phyloP scores from a whole-genome alignment of 2,888 invertebrate genomes.

The Monochamus alternatus region DNA sequence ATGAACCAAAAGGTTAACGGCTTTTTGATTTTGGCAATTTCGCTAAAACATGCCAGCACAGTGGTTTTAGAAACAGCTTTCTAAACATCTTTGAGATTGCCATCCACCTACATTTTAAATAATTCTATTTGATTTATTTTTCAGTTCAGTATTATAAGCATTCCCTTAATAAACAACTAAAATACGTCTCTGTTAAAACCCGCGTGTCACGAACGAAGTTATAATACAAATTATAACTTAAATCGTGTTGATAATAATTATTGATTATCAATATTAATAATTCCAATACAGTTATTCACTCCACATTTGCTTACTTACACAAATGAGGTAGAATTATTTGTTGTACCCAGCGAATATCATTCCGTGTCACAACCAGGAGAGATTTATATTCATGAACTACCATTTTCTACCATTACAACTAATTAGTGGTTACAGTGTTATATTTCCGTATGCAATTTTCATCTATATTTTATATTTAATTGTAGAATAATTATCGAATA shows the following conservation, averaged over 20 bases:
- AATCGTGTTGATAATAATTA: neutral
- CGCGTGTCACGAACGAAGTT: too few species aligned
- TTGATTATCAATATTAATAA: conserved; percentile 1
- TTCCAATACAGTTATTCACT: conserved; percentile 7
- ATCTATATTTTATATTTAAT: conserved; percentile 48
- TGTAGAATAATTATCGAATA: conserved; percentile 40
- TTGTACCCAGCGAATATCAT: conserved; percentile 30
- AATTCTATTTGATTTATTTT: too few species aligned
- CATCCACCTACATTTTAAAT: too few species aligned
- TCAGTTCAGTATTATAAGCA: too few species aligned
- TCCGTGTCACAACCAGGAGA: conserved; percentile 44
- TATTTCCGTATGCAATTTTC: conserved; percentile 46
- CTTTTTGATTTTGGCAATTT: too few species aligned
- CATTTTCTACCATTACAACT: conserved; percentile 45
- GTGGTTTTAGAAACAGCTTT: too few species aligned
- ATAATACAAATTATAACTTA: neutral
- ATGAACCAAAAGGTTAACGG: too few species aligned
- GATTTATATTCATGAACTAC: conserved; percentile 44
- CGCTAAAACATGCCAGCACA: too few species aligned
- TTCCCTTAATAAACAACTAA: too few species aligned
- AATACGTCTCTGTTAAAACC: too few species aligned
- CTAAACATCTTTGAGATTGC: too few species aligned
- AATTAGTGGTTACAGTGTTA: conserved; percentile 43
- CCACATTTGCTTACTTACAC: neutral
- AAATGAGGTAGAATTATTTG: conserved; percentile 19